Conservation (phyloP, 2,797 vertebrate genomes). For the Oceanodroma leucorhoa region DNA sequence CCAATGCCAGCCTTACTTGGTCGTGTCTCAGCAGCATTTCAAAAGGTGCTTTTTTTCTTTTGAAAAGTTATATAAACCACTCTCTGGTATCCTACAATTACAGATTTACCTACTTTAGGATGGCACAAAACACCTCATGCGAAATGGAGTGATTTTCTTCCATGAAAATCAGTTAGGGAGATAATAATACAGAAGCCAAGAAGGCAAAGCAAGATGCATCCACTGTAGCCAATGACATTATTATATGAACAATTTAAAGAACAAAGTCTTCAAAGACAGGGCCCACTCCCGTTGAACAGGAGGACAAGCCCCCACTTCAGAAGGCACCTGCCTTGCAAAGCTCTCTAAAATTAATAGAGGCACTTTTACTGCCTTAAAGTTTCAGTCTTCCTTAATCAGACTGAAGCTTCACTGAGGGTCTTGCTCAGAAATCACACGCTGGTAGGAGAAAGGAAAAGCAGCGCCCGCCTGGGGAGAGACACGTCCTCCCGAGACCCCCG, state of each 20-base stretch:
- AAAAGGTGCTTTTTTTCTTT: not conserved
- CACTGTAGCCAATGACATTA: fast-evolving
- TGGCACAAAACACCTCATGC: fast-evolving
- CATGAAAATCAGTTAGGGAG: fast-evolving
- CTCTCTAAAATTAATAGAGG: fast-evolving
- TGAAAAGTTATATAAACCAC: fast-evolving
- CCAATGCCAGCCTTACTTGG: not conserved
- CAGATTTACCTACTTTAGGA: not conserved
- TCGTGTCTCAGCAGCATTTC: fast-evolving
- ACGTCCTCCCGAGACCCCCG: fast-evolving
- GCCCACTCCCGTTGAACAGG: fast-evolving
- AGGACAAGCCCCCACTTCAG: not conserved
- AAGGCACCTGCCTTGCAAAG: not conserved
- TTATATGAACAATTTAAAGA: fast-evolving
- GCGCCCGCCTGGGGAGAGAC: not conserved
- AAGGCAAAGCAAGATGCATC: not conserved
- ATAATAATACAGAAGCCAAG: fast-evolving
- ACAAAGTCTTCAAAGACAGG: not conserved
- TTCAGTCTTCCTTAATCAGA: not conserved
- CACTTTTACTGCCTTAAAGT: fast-evolving
- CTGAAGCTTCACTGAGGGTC: fast-evolving
- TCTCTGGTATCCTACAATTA: fast-evolving
- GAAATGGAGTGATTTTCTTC: fast-evolving
- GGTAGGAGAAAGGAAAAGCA: too few relatives aligned
- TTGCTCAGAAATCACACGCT: fast-evolving